phyloP scores from a whole-genome alignment of 1,140 invertebrate genomes.

The Penaeus indicus region DNA sequence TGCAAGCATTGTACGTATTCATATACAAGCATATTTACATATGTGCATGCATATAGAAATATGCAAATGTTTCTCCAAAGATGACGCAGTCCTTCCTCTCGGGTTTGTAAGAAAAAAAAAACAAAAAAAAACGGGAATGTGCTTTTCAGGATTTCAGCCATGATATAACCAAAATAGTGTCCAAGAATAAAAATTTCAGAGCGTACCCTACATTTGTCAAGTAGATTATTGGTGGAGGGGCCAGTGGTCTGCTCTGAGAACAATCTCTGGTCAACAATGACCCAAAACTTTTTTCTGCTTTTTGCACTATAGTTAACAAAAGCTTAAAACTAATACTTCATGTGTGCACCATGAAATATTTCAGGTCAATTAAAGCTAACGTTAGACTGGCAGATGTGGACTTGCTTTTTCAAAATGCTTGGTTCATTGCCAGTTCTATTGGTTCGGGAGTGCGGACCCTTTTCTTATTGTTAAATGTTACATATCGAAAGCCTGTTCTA shows the following conservation, averaged over 20 bases:
- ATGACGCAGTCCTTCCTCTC: conserved; percentile 1
- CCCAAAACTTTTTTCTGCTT: neutral
- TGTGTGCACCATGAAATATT: conserved; percentile 15
- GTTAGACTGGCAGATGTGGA: no score
- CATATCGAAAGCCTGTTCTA: no score
- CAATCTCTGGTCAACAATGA: no score
- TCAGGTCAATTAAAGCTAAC: conserved; percentile 12
- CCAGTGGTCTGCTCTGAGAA: no score
- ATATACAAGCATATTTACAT: neutral
- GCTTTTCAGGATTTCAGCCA: neutral
- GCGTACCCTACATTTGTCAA: no score
- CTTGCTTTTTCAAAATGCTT: no score
- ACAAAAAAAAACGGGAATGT: neutral
- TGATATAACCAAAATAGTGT: no score
- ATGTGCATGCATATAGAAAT: neutral
- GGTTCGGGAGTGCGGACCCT: no score
- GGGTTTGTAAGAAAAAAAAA: neutral
- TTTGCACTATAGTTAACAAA: conserved; percentile 6
- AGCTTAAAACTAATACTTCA: conserved; percentile 7
- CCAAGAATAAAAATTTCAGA: no score
- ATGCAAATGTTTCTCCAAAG: neutral
- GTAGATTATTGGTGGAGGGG: no score
- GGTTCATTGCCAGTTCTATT: no score
- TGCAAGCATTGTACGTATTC: neutral
- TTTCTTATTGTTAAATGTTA: no score